phyloP scores from a whole-genome alignment of 2,888 invertebrate genomes.

The Drosophila subsilvestris region DNA sequence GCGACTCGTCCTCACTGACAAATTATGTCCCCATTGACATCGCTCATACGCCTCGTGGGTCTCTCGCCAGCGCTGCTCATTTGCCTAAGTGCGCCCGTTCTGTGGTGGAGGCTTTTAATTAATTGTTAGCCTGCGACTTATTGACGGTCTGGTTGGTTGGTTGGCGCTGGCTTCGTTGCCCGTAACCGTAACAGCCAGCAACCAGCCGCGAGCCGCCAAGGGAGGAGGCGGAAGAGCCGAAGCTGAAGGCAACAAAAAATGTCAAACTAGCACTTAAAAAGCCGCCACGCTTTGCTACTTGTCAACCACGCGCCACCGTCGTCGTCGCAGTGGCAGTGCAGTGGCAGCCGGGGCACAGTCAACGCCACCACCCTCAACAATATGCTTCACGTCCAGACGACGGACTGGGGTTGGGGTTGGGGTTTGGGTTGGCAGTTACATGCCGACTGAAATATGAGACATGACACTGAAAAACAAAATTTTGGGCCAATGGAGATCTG shows the following conservation, averaged over 20 bases:
- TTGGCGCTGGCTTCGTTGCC: constrained; percentile 54
- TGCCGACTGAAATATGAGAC: constrained; percentile 39
- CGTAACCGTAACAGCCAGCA: constrained; percentile 63
- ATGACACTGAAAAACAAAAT: constrained; percentile 50
- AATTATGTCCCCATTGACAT: constrained; percentile 73
- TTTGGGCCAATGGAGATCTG: too few species aligned
- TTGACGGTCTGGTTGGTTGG: constrained; percentile 74
- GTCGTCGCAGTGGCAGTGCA: neutral
- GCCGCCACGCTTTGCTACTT: constrained; percentile 77
- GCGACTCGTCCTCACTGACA: constrained; percentile 52
- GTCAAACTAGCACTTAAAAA: constrained; percentile 76
- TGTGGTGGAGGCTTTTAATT: constrained; percentile 72
- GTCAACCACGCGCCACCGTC: constrained; percentile 68
- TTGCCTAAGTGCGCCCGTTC: constrained; percentile 72
- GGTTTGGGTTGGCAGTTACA: constrained; percentile 10
- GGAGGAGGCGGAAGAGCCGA: constrained; percentile 13
- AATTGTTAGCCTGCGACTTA: constrained; percentile 75
- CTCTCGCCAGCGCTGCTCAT: constrained; percentile 61
- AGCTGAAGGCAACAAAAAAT: constrained; percentile 52
- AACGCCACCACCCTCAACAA: constrained; percentile 69
- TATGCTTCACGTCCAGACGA: constrained; percentile 67
- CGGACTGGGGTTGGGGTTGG: neutral
- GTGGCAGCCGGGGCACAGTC: constrained; percentile 3
- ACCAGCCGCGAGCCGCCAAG: neutral
- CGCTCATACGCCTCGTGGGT: constrained; percentile 71